Evolutionary conservation across 2,888 invertebrate species (phyloP).

Genomic region (Nudaria mundana): DNA sequence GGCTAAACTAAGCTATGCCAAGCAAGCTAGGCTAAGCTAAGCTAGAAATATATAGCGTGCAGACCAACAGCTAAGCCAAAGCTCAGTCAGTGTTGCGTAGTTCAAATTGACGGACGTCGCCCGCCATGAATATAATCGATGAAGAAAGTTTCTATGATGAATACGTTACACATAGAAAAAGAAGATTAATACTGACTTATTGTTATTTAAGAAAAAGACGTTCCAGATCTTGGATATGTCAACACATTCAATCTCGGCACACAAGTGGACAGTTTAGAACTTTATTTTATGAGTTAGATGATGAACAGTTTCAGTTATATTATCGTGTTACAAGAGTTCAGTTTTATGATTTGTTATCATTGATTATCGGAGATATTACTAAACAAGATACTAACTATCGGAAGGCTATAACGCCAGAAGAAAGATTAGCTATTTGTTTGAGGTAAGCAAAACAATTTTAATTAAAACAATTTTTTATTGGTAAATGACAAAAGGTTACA

Average conservation of each 20-base stretch:
- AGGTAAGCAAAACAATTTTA: constrained; percentile 15
- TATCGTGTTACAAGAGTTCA: constrained; percentile 10
- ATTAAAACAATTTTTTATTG: constrained; percentile 13
- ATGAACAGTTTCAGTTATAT: constrained; percentile 13
- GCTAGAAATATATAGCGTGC: constrained; percentile 19
- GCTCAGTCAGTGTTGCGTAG: constrained; percentile 21
- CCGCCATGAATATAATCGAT: not conserved
- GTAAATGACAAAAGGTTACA: constrained; percentile 17
- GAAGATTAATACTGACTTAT: constrained; percentile 9
- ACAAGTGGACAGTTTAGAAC: constrained; percentile 13
- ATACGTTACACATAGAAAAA: constrained; percentile 9
- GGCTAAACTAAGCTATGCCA: constrained; percentile 1
- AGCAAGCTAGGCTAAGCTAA: constrained; percentile 6
- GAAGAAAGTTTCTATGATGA: constrained; percentile 1
- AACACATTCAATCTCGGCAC: constrained; percentile 9
- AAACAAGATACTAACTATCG: constrained; percentile 12
- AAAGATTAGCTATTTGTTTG: constrained; percentile 18
- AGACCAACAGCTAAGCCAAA: constrained; percentile 26
- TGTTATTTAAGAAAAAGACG: constrained; percentile 9
- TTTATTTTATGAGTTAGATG: constrained; percentile 14
- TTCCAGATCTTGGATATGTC: too few relatives aligned
- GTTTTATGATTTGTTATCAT: constrained; percentile 22
- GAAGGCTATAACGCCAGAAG: constrained; percentile 16
- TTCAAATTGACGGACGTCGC: not conserved
- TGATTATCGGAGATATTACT: constrained; percentile 10